phyloP scores from a whole-genome alignment of 2,113 vertebrate genomes.

The Epinephelus lanceolatus region DNA sequence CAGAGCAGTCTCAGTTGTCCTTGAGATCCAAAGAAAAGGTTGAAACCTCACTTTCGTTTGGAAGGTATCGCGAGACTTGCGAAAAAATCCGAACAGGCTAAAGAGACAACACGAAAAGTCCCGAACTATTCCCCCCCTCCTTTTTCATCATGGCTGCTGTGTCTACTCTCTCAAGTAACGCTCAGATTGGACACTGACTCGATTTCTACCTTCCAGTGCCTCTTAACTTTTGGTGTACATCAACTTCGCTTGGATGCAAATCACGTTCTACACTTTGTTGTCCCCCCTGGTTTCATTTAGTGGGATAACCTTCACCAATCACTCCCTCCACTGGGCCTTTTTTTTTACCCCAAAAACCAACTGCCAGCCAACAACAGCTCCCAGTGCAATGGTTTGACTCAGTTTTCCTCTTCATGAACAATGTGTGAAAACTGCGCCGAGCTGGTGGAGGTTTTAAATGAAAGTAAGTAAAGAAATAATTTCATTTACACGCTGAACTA shows the following conservation, averaged over 20 bases:
- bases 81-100: conserved; percentile 67
- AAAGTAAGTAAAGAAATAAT: conserved; percentile 89
- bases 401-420: conserved; percentile 88
- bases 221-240: conserved; percentile 58
- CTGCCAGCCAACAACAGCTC: conserved; percentile 82
- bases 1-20: background rate
- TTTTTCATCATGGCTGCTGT: conserved; percentile 86
- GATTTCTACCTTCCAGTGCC: conserved; percentile 71
- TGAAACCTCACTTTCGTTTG: background rate
- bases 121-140: conserved; percentile 72
- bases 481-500: conserved; percentile 28
- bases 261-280: conserved; percentile 35
- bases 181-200: conserved; percentile 83
- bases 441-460: conserved; percentile 99
- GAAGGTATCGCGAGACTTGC: conserved; percentile 74
- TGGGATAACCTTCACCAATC: conserved; percentile 80
- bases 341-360: conserved; percentile 70
- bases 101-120: conserved; percentile 73
- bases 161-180: conserved; percentile 83
- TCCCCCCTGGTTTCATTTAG: conserved; percentile 65
- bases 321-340: conserved; percentile 74
- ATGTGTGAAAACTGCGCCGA: conserved; percentile 99
- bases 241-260: conserved; percentile 68
- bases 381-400: conserved; percentile 88
- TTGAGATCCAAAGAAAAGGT: conserved; percentile 20